Conservation (phyloP, 2,797 vertebrate species). For the Cyclura pinguis region DNA sequence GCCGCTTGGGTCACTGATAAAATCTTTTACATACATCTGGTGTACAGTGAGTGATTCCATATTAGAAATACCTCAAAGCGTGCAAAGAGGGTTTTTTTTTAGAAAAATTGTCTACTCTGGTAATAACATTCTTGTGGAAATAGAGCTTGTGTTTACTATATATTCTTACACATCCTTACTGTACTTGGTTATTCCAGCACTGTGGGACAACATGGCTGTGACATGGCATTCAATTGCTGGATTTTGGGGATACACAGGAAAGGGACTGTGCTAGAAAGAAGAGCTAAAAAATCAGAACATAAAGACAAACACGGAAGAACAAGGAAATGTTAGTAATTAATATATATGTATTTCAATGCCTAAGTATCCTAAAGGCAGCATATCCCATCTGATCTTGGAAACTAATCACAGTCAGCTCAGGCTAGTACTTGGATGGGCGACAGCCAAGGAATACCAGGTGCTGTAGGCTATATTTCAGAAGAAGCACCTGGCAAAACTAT, state of each 20-base stretch:
- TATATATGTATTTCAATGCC: neutral
- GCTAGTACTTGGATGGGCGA: no score
- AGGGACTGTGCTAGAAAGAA: neutral
- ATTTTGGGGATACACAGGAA: neutral
- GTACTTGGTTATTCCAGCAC: rapidly evolving
- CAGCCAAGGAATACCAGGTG: no score
- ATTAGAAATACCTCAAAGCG: constrained; percentile 20
- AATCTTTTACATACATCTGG: constrained; percentile 37
- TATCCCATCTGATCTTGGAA: no score
- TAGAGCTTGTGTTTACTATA: neutral
- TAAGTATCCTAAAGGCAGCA: no score
- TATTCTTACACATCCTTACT: neutral
- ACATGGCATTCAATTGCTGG: neutral
- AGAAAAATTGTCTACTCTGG: neutral
- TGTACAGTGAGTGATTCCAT: constrained; percentile 15
- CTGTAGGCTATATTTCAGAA: no score
- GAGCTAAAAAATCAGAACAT: neutral
- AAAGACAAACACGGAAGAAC: neutral
- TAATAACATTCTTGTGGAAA: neutral
- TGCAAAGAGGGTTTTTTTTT: neutral
- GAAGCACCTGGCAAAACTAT: no score
- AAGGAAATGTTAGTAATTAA: neutral
- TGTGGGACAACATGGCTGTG: rapidly evolving
- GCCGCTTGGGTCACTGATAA: neutral
- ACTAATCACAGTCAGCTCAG: no score